Conservation (phyloP, 2,888 invertebrate species). For the Pherbina coryleti region DNA sequence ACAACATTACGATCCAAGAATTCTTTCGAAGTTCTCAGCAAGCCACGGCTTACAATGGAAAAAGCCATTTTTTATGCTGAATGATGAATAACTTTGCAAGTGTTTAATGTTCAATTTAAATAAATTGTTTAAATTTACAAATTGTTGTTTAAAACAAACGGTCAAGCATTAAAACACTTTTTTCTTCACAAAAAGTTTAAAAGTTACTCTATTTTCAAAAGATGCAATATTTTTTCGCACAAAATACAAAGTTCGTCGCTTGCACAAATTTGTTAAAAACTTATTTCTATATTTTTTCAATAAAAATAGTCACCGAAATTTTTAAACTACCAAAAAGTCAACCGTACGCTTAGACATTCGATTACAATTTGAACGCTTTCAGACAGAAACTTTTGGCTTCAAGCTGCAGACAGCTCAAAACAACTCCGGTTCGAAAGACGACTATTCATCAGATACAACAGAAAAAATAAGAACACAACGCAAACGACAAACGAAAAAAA, state of each 20-base stretch:
- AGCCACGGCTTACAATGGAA: slow-evolving; percentile 58
- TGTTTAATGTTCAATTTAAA: neutral
- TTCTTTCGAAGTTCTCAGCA: slow-evolving; percentile 63
- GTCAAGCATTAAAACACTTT: neutral
- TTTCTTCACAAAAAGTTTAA: neutral
- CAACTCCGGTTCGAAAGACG: slow-evolving; percentile 22
- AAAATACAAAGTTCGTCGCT: neutral
- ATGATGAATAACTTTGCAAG: neutral
- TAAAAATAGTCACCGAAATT: neutral
- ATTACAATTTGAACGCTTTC: slow-evolving; percentile 55
- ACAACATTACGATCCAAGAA: slow-evolving; percentile 62
- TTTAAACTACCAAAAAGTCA: slow-evolving; percentile 40
- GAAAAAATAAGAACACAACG: slow-evolving; percentile 36
- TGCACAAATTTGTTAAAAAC: neutral
- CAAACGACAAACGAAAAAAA: slow-evolving; percentile 33
- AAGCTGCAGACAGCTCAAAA: slow-evolving; percentile 24
- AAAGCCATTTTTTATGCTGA: slow-evolving; percentile 54
- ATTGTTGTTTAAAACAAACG: no score
- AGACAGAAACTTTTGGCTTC: slow-evolving; percentile 5
- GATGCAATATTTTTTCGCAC: neutral
- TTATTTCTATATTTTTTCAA: neutral
- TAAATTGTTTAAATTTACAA: neutral
- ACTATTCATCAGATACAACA: slow-evolving; percentile 15
- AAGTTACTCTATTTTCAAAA: neutral
- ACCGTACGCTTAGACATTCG: slow-evolving; percentile 58